Evolutionary conservation across 2,888 invertebrate species (phyloP), one percentile per base, ranked within the genome.

Genomic region (Meteorus cinctellus): DNA sequence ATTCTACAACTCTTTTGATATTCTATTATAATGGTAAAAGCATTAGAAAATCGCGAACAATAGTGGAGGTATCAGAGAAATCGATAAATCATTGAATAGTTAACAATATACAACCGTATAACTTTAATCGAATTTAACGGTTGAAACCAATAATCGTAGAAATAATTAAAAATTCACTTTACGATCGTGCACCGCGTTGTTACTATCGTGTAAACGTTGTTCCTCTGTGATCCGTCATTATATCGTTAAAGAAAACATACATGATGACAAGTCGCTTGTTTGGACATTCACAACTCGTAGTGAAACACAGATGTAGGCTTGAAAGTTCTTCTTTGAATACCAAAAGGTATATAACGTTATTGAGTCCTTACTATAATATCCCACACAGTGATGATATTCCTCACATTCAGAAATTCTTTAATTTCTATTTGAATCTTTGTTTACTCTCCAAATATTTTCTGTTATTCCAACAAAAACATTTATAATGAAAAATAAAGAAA

Each of bases 171-270:
- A 36, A 79, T 80, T 79, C 80, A 67, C 16, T 12, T 31, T 68
- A 69, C 77, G 77, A 78, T 24, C 70, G 55, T 10, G 60, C 62
- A 76, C 19, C 65, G 34, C 76, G 67, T 59, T 74, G 72, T 75
- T 79, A 80, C 55, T 78, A 79, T 76, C 72, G 63, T 80, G 79
- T 80, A 69, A 75, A 78, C 69, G 71, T 74, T 76, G 75, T 77
- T 76, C 77, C 74, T 73, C 72, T 72, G 55, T 71, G 19, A 48
- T 27, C 8, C 27, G 24, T 65, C 31, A n/a, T 68, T 70, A 29
- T 62, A 48, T 74, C 66, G 59, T 63, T 72, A 75, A 72, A 51
- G 78, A 75, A 80, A 76, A 59, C 55, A 63, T 72, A 71, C 45
- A 34, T 16, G 55, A 36, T 45, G 55, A 55, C 19, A 19, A 45